Base-by-base conservation (phyloP, 1,140 invertebrate genomes). In the Lutraria rhynchaena region DNA sequence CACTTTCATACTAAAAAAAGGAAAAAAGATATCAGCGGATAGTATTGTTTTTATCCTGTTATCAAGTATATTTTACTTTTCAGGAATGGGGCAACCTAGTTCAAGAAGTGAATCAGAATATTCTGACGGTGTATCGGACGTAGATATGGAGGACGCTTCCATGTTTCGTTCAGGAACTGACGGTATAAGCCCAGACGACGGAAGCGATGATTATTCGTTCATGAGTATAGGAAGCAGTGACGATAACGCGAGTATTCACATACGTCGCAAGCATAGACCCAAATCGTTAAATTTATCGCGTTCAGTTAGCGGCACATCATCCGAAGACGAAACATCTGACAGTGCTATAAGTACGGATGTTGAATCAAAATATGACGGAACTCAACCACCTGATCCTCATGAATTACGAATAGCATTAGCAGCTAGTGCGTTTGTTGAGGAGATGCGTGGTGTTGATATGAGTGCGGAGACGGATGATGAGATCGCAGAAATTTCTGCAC, bases 271-370 rank as follows among this genome's bases (percentile, higher is more conserved):
- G 76, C 89, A 90, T 74, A 78, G 90, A 55, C 89, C 90, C 0
- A 85, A 84, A 61, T 90, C 87, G 41, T 76, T 91, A 29, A 88
- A 87, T 85, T 82, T 91, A 19, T 85, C 88, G 29, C 83, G 87
- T 55, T 89, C 88, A 7, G 83, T 87, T 41, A 90, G 89, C 75
- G 86, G 86, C 19, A 90, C 89, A 11, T 90, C 90, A 19, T 90
- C 90, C 1, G 89, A 90, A 61, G 90, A 91, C 41, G 89, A 91
- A 44, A 87, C 83, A 5, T 70, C 86, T 0, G 86, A 87, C 31
- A 87, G 86, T 73, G 82, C 82, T 17, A 67, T 87, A 24, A 87
- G 86, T 69, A 85, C 86, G 11, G 86, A 87, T 55, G 84, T 81
- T 60, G 86, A 87, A 55, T 73, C 69, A 13, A 81, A 81, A 65